Percentiles rank a stretch among this genome's conserved stretches.
phyloP scores from a whole-genome alignment of 2,113 vertebrate genomes.

The Scomber japonicus region DNA sequence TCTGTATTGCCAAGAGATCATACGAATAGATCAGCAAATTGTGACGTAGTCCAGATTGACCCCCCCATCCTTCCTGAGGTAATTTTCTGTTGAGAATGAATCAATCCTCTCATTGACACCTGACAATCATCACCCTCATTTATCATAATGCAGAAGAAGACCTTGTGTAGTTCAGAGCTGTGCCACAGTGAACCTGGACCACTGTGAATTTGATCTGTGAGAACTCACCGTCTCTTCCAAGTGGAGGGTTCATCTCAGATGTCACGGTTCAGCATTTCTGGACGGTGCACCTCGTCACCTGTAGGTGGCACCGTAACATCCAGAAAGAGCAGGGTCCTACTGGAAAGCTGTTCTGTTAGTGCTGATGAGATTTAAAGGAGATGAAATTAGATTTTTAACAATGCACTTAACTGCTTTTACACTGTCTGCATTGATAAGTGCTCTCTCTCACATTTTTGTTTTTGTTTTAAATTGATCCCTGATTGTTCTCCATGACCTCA shows the following conservation, averaged over 20 bases:
- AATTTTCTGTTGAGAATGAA: slow-evolving; percentile 34
- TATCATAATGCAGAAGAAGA: slow-evolving; percentile 34
- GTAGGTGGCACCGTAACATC: slow-evolving; percentile 59
- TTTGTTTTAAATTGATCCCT: not conserved
- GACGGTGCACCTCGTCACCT: slow-evolving; percentile 21
- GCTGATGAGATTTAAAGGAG: slow-evolving; percentile 34
- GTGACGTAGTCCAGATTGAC: slow-evolving; percentile 7
- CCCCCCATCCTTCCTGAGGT: not conserved
- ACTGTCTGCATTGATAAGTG: slow-evolving; percentile 27
- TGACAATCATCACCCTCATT: slow-evolving; percentile 64
- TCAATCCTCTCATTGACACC: slow-evolving; percentile 45
- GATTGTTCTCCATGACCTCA: not conserved
- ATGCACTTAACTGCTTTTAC: slow-evolving; percentile 50
- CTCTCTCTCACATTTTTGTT: slow-evolving; percentile 2
- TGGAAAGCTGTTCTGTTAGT: slow-evolving; percentile 10
- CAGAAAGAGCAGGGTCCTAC: not conserved
- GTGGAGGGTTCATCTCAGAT: slow-evolving; percentile 16
- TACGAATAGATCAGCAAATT: not conserved
- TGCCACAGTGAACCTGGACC: not conserved
- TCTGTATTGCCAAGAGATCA: slow-evolving; percentile 15
- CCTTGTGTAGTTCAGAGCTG: not conserved
- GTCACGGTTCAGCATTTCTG: slow-evolving; percentile 14
- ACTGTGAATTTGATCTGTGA: slow-evolving; percentile 34
- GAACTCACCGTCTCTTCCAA: slow-evolving; percentile 17
- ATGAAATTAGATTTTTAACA: slow-evolving; percentile 45